Percentiles rank a stretch among this genome's conserved stretches.
These are phyloP conservation scores for Nicator chloris DNA, from an alignment of 2,113 vertebrate genomes.

Conservation along the genomic window DNA sequence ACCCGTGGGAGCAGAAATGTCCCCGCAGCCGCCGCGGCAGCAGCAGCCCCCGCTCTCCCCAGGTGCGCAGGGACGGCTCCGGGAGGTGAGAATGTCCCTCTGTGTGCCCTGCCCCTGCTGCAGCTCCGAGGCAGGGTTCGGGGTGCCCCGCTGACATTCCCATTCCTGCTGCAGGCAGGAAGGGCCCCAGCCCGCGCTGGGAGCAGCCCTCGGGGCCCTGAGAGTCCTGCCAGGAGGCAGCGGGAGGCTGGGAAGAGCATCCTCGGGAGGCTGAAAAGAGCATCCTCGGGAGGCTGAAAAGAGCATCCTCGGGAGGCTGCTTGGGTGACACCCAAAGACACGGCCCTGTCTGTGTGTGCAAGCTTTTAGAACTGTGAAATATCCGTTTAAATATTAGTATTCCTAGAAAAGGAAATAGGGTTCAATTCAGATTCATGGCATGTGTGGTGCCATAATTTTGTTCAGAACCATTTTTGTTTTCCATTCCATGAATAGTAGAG, in stretches of 20 bases:
- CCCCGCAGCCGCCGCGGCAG: no score
- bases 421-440: not conserved
- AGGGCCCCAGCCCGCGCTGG: fast-evolving
- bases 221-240: no score
- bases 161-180: fast-evolving
- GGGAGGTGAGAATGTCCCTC: no score
- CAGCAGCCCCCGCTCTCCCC: no score
- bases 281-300: no score
- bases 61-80: fast-evolving
- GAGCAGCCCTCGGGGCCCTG: not conserved
- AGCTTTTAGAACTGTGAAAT: not conserved
- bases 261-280: no score
- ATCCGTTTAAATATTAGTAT: not conserved
- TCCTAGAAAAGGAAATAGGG: not conserved
- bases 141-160: fast-evolving
- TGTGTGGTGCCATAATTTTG: not conserved
- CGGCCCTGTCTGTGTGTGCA: no score
- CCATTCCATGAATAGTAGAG: not conserved
- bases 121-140: not conserved
- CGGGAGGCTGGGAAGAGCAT: fast-evolving
- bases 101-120: not conserved
- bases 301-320: no score
- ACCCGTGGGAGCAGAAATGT: no score
- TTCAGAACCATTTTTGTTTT: not conserved
- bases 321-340: fast-evolving